Percentiles rank a stretch among this genome's conserved stretches.
phyloP scores from a whole-genome alignment of 2,888 invertebrate genomes.

The Eucriotettix oculatus region DNA sequence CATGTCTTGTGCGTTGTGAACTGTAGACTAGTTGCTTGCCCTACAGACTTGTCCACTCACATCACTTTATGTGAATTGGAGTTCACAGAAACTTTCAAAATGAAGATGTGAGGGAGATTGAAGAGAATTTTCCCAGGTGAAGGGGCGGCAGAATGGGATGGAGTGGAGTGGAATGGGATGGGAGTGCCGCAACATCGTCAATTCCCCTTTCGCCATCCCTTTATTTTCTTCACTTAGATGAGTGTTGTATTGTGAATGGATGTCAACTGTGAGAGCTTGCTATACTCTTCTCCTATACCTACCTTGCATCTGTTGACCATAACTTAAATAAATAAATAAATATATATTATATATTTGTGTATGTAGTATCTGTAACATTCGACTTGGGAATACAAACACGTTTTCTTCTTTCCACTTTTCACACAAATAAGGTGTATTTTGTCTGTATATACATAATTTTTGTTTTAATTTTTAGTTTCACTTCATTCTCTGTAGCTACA shows the following conservation, averaged over 20 bases:
- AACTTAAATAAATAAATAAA: no score
- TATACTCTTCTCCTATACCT: slow-evolving; percentile 8
- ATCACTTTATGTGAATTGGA: neutral
- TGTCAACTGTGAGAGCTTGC: slow-evolving; percentile 16
- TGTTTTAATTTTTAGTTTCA: slow-evolving; percentile 9
- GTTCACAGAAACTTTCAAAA: no score
- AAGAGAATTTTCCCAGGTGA: neutral
- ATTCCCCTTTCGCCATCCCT: slow-evolving; percentile 10
- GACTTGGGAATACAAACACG: slow-evolving; percentile 9
- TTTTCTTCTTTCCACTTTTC: slow-evolving; percentile 11
- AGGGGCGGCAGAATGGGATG: neutral
- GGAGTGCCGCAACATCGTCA: slow-evolving; percentile 12
- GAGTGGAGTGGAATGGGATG: slow-evolving; percentile 5
- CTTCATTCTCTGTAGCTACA: slow-evolving; percentile 12
- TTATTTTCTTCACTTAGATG: slow-evolving; percentile 14
- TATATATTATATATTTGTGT: slow-evolving; percentile 3
- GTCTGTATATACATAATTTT: slow-evolving; percentile 9
- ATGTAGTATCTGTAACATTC: slow-evolving; percentile 8
- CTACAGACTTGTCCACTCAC: slow-evolving; percentile 12
- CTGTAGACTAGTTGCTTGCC: slow-evolving; percentile 13
- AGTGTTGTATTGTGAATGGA: slow-evolving; percentile 16
- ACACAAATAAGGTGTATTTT: slow-evolving; percentile 8
- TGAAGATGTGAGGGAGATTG: no score
- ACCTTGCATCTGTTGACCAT: slow-evolving; percentile 14
- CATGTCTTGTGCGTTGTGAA: slow-evolving; percentile 11